Evolutionary conservation across 2,113 vertebrate species (phyloP).

Genomic region (Megaptera novaeangliae): DNA sequence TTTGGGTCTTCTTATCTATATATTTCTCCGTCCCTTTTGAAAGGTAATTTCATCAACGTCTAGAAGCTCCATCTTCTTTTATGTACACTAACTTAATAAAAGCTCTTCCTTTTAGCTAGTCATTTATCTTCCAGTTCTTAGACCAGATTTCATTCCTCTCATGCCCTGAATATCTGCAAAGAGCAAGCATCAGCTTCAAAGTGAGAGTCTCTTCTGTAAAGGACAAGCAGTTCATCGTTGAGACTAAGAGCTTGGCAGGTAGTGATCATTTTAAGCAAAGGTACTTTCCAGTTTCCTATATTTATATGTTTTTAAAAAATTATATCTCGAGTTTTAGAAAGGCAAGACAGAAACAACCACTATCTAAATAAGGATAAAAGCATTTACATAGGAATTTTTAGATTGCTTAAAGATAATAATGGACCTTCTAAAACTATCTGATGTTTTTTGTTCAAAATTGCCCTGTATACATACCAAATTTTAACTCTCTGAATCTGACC

Average conservation of each 20-base stretch:
- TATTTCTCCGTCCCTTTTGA: constrained; percentile 42
- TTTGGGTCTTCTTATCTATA: background rate
- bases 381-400: background rate
- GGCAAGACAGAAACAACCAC: background rate
- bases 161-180: background rate
- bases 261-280: background rate
- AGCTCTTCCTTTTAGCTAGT: constrained; percentile 30
- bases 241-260: background rate
- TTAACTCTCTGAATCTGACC: background rate
- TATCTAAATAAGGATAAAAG: background rate
- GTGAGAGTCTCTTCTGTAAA: background rate
- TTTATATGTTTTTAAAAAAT: background rate
- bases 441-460: background rate
- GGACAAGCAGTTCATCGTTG: background rate
- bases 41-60: constrained; percentile 49
- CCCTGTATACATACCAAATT: background rate
- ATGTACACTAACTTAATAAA: constrained; percentile 49
- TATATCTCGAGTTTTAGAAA: background rate
- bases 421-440: background rate
- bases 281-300: background rate
- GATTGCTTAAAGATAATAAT: background rate
- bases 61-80: constrained; percentile 39
- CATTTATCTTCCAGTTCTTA: constrained; percentile 48
- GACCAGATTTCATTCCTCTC: constrained; percentile 14
- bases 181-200: constrained; percentile 44